These are phyloP conservation scores for Hemicordylus capensis DNA, from an alignment of 2,113 vertebrate genomes.

Conservation along the genomic window DNA sequence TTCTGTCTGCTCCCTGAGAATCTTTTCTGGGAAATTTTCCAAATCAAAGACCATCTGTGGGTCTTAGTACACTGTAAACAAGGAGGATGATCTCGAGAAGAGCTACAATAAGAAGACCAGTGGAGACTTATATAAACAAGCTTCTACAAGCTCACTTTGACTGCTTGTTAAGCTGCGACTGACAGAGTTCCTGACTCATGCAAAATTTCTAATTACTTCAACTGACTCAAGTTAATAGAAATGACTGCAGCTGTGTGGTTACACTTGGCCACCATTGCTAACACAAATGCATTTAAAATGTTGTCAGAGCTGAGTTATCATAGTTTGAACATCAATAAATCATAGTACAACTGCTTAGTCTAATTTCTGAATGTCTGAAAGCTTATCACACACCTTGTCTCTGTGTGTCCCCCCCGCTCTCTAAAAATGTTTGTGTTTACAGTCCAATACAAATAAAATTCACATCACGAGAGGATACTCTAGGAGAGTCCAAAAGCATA, in stretches of 20 bases:
- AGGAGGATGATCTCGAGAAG: conserved; percentile 5
- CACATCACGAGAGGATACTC: too few species aligned
- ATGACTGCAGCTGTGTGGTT: not conserved
- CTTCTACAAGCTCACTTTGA: not conserved
- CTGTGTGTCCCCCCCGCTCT: too few species aligned
- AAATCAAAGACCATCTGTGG: conserved; percentile 9
- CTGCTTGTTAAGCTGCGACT: not conserved
- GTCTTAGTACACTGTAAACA: not conserved
- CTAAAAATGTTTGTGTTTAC: too few species aligned
- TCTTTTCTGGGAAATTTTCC: conserved; percentile 21
- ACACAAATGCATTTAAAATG: not conserved
- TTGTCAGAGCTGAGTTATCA: not conserved
- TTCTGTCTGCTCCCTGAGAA: conserved; percentile 1
- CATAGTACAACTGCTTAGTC: too few species aligned
- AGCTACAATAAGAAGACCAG: not conserved
- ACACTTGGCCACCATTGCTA: not conserved
- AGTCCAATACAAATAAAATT: too few species aligned
- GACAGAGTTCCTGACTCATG: not conserved
- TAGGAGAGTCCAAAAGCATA: too few species aligned
- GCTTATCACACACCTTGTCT: too few species aligned
- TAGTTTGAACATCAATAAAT: not conserved
- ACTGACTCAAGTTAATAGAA: not conserved
- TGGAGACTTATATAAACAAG: not conserved
- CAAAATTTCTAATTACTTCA: not conserved
- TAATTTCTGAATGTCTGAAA: too few species aligned